Evolutionary conservation across 2,888 invertebrate genomes (phyloP), one percentile per base, ranked within the genome.

Genomic region (Argyresthia goedartella): DNA sequence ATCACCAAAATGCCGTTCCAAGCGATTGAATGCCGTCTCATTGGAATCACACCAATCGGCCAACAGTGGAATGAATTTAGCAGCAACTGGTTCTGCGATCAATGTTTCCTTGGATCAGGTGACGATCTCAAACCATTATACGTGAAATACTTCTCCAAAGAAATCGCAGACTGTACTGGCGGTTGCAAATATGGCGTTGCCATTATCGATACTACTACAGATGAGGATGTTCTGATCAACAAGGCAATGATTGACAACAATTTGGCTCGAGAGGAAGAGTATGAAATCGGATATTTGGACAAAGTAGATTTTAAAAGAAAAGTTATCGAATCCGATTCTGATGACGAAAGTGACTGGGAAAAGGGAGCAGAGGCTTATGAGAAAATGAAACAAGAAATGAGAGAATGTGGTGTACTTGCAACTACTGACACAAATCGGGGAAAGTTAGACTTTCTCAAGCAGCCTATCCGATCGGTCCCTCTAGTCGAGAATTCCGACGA

Each of bases 11-110:
- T 91, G 54, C 91, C 91, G 0, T 91, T 91, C 58, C 88, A 90
- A 84, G 89, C 90, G 1, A 90, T 92, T 41, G 90, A 90, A 68
- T 92, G 91, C 67, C 67, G 82, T 46, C 66, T 91, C 48, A 64
- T 85, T n/a, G 89, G 90, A 16, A 62, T 91, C 0, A 60, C 67
- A 55, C 88, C 90, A 0, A 61, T 67, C 0, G 73, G 76, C 1
- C 69, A 81, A 1, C 64, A 70, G 1, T 91, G 91, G 90, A 69
- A 80, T 0, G 85, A 85, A 35, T 86, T 86, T 47, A 82, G 84
- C 3, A 86, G 73, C 0, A 87, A 89, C 61, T 80, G 87, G 67
- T 70, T 91, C 16, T 85, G 73, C 51, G 76, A 88, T 36, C 76
- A 76, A 48, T 80, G 84, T 54, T 77, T 69, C 45, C 77, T 80